phyloP scores from a whole-genome alignment of 2,113 vertebrate genomes.

The Cyanoramphus novaezelandiae region DNA sequence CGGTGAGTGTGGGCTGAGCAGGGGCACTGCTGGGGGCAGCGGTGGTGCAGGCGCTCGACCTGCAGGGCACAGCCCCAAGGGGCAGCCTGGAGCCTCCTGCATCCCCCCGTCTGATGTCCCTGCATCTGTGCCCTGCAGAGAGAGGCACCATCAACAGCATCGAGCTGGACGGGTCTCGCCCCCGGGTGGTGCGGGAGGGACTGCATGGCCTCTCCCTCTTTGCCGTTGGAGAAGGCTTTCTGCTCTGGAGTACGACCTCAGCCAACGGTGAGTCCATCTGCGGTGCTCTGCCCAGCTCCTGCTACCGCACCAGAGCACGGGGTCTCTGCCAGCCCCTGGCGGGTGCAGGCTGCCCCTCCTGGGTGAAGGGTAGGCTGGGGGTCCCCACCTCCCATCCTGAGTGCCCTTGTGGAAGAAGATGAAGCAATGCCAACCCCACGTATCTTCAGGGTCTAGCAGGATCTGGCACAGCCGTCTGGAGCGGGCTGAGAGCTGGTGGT shows the following conservation, averaged over 20 bases:
- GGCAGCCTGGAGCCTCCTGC: accelerated
- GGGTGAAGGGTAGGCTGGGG: background rate
- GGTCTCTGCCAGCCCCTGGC: background rate
- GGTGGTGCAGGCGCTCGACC: accelerated
- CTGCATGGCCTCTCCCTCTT: conserved; percentile 77
- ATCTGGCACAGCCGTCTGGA: conserved; percentile 84
- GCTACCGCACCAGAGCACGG: background rate
- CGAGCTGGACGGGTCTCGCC: conserved; percentile 80
- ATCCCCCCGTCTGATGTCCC: background rate
- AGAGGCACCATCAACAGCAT: conserved; percentile 81
- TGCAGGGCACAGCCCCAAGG: accelerated
- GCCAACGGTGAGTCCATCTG: conserved; percentile 67
- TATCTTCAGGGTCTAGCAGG: conserved; percentile 72
- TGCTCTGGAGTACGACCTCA: conserved; percentile 82
- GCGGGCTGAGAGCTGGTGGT: conserved; percentile 81
- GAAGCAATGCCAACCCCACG: background rate
- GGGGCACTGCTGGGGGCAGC: accelerated
- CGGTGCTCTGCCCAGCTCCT: background rate
- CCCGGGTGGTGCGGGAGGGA: conserved; percentile 74
- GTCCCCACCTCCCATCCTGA: background rate
- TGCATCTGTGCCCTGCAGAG: conserved; percentile 60
- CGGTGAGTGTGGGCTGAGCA: conserved; percentile 60
- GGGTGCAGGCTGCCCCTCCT: background rate
- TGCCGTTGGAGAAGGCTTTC: conserved; percentile 72
- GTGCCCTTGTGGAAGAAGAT: background rate